Base-by-base conservation (phyloP, 1,140 invertebrate species). In the Apocrypta bakeri region DNA sequence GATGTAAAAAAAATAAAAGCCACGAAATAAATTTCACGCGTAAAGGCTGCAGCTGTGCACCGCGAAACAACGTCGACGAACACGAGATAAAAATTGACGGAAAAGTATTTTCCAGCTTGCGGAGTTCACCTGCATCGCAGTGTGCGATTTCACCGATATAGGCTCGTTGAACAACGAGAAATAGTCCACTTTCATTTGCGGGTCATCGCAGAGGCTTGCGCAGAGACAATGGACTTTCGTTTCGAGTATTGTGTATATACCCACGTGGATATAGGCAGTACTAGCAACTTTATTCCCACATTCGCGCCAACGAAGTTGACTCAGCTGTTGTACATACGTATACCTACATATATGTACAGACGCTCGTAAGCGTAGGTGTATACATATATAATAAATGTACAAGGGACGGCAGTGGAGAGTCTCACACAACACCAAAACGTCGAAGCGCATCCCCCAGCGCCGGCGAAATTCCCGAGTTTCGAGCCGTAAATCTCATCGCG, bases 401-500 rank as follows among this genome's bases (percentile, higher is more conserved):
- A n/a, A 21, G 7, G 48, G 48, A n/a, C 48, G n/a, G 48, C n/a
- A n/a, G 21, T 3, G 21, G 14, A 56, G n/a, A 56, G 48, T 56
- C 48, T 56, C 48, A 3, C 48, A 2, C n/a, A n/a, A n/a, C n/a
- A n/a, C 2, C 1, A 17, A 21, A 56, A 17, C 48, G 48, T 56
- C 21, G 48, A 56, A 6, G 31, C 71, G 25, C 63, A 66, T 66
- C 24, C 63, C 63, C n/a, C 37, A 48, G 42, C 14, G 11, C 12
- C 2, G 42, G 37, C 12, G 71, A 48, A 73, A 56, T 63, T 56
- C 11, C 31, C 33, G 33, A 81, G 17, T 74, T 81, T 42, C 72
- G 25, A 11, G 31, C 56, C 33, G 37, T 81, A 81, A 81, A 81
- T 75, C 33, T 66, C 56, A 56, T 82, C 14, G 61, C 37, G 11